Conservation (phyloP, 2,888 invertebrate genomes). For the Auanema sp. region DNA sequence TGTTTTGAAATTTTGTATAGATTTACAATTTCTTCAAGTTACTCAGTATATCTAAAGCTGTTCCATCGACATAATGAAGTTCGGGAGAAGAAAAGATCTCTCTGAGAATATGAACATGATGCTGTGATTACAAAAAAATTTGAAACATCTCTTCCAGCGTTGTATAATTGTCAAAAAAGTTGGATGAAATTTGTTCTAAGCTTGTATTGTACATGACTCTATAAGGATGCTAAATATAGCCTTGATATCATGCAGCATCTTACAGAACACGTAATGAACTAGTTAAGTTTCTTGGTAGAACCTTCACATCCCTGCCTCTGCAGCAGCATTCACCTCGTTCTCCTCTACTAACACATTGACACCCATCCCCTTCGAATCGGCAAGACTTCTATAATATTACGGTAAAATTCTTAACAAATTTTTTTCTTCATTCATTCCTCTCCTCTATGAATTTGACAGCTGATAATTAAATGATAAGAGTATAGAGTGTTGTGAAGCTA, state of each 20-base stretch:
- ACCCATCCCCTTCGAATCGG: constrained; percentile 20
- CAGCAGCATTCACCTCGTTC: constrained; percentile 35
- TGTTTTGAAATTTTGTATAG: background rate
- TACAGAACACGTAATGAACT: constrained; percentile 16
- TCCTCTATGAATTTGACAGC: too few species aligned
- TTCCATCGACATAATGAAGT: constrained; percentile 33
- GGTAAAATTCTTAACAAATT: background rate
- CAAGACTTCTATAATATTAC: constrained; percentile 22
- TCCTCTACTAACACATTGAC: constrained; percentile 17
- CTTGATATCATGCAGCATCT: constrained; percentile 15
- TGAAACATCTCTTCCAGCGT: constrained; percentile 50
- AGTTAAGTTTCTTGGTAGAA: constrained; percentile 25
- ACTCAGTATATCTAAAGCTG: constrained; percentile 21
- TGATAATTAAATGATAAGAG: too few species aligned
- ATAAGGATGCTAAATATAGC: constrained; percentile 15
- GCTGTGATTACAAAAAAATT: background rate
- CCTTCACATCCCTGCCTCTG: constrained; percentile 23
- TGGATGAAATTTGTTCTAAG: constrained; percentile 31
- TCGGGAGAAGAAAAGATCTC: constrained; percentile 28
- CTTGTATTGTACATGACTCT: constrained; percentile 48
- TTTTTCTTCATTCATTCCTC: too few species aligned
- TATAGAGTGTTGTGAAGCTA: too few species aligned
- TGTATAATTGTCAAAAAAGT: constrained; percentile 38
- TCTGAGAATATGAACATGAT: constrained; percentile 22
- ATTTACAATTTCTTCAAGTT: constrained; percentile 37